Evolutionary conservation across 2,888 invertebrate genomes (phyloP), one percentile per base, ranked within the genome.

Genomic region (Rotaria macrura): DNA sequence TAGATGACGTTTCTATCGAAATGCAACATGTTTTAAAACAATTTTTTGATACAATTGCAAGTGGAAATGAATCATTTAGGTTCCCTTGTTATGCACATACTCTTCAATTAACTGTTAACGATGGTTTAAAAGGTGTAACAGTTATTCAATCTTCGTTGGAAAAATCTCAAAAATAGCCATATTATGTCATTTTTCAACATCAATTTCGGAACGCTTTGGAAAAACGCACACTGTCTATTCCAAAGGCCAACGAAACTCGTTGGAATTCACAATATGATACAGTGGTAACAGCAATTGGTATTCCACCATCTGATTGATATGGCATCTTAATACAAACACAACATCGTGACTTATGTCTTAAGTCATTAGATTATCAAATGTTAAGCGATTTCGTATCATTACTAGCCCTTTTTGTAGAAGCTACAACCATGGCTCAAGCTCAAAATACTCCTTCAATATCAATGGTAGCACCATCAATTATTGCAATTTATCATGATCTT

Each of bases 281-380:
- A 12, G 74, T 74, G 20, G 17, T 74, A 43, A 43, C 74, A 12
- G 20, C 43, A 25, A 40, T 74, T 40, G 23, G 40, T 74, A 74
- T 74, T 74, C 74, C 20, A 74, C 74, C 74, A 74, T 74, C 74
- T 74, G 74, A 40, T 40, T 74, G 40, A 74, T 40, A 74, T 74
- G 74, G 43, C 12, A 74, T 74, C 43, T 74, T 74, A 74, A 74
- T 43, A 40, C 74, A 74, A 74, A 74, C 74, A 43, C 74, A 74
- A 29, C 74, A 74, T 74, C 74, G 74, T 12, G 74, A 74, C 20
- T 74, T 74, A 74, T 74, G 74, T 74, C 74, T 74, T 40, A 74
- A 74, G n/a, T 40, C 74, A 74, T 38, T 74, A 43, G 74, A 74
- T 40, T 74, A 74, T 43, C 74, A 74, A 74, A 29, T 74, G 38